phyloP scores from a whole-genome alignment of 1,140 invertebrate species.

The Drosophila pachea region DNA sequence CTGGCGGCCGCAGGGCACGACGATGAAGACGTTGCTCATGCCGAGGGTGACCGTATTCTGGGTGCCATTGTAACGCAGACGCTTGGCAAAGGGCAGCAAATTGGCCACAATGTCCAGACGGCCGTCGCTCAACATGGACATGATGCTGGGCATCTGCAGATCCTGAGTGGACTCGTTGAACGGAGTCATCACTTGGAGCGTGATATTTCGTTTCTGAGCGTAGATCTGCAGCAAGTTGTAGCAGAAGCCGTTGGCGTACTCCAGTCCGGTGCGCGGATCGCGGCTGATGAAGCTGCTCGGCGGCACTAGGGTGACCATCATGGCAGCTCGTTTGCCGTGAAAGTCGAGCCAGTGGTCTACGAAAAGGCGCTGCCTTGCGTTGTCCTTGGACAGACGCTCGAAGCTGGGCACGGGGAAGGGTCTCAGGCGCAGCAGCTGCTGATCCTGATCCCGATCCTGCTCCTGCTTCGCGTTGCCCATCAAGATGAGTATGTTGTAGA shows the following conservation, averaged over 20 bases:
- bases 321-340: slow-evolving; percentile 24
- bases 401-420: slow-evolving; percentile 41
- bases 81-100: background rate
- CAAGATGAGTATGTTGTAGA: slow-evolving; percentile 29
- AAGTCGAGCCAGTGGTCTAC: slow-evolving; percentile 31
- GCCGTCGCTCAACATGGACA: background rate
- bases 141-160: background rate
- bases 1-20: slow-evolving; percentile 41
- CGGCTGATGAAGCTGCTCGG: slow-evolving; percentile 26
- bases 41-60: background rate
- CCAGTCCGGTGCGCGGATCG: slow-evolving; percentile 14
- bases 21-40: background rate
- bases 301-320: slow-evolving; percentile 12
- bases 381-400: background rate
- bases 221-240: slow-evolving; percentile 9
- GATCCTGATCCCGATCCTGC: background rate
- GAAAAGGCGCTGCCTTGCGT: slow-evolving; percentile 13
- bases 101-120: slow-evolving; percentile 36
- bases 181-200: background rate
- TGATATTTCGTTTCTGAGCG: slow-evolving; percentile 29
- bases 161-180: background rate
- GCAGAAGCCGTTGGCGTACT: background rate
- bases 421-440: background rate
- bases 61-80: background rate
- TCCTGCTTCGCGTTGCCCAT: too few species aligned